These are phyloP conservation scores for Thalassophryne amazonica DNA, from an alignment of 2,797 vertebrate genomes.

Conservation along the genomic window DNA sequence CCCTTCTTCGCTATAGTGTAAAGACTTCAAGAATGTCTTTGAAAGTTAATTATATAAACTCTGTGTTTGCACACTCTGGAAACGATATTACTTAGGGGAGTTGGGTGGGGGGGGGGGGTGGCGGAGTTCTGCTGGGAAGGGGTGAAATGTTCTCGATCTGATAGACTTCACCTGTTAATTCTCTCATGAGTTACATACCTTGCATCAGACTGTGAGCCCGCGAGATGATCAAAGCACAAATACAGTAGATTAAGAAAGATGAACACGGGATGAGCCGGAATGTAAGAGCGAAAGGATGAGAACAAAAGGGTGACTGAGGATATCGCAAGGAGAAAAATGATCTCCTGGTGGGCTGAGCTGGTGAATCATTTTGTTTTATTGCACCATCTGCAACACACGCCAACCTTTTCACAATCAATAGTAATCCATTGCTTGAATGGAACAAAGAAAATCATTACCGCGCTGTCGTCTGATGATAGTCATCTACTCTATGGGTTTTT, in stretches of 20 bases:
- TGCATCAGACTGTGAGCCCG: constrained; percentile 53
- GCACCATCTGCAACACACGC: constrained; percentile 34
- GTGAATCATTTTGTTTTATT: constrained; percentile 43
- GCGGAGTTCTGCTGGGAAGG: background rate
- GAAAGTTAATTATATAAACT: constrained; percentile 61
- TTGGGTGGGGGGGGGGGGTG: constrained; percentile 1
- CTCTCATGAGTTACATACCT: constrained; percentile 51
- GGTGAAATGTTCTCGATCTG: constrained; percentile 19
- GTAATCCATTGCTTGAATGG: constrained; percentile 25
- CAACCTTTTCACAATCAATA: constrained; percentile 33
- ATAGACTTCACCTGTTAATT: constrained; percentile 54
- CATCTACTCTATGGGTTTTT: constrained; percentile 8
- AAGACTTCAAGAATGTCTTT: constrained; percentile 49
- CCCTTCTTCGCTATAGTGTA: constrained; percentile 34
- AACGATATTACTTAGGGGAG: constrained; percentile 6
- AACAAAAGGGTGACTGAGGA: background rate
- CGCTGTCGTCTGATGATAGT: constrained; percentile 4
- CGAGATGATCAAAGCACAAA: constrained; percentile 45
- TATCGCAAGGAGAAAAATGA: constrained; percentile 14
- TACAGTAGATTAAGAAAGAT: constrained; percentile 53
- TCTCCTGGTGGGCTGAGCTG: constrained; percentile 8
- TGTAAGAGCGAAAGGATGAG: constrained; percentile 16
- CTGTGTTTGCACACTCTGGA: constrained; percentile 28
- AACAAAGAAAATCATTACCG: constrained; percentile 36
- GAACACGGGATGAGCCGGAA: constrained; percentile 34